Evolutionary conservation across 2,797 vertebrate genomes (phyloP).

Genomic region (Phylloscopus collybita): DNA sequence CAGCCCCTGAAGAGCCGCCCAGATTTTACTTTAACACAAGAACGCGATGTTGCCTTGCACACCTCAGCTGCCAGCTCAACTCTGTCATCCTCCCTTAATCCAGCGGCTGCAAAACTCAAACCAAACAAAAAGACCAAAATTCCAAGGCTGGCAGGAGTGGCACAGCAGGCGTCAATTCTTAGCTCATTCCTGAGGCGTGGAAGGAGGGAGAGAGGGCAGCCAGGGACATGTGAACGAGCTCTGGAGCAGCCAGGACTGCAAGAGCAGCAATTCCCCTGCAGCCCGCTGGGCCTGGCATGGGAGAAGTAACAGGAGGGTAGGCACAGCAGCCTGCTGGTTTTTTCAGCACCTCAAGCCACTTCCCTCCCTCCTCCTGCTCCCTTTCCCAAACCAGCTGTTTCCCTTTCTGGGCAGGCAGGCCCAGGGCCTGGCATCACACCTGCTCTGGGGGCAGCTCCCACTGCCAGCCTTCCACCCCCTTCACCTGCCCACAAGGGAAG

Average conservation of each 20-base stretch:
- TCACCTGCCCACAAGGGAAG: neutral
- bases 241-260: neutral
- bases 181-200: neutral
- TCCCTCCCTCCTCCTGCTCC: neutral
- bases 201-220: slow-evolving; percentile 19
- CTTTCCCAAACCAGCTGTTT: neutral
- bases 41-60: neutral
- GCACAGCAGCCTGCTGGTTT: neutral
- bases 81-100: neutral
- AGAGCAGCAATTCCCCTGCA: neutral
- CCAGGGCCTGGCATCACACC: neutral
- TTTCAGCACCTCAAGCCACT: neutral
- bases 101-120: neutral
- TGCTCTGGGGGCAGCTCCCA: neutral
- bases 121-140: neutral
- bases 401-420: neutral
- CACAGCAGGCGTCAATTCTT: neutral
- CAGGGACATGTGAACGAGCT: neutral
- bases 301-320: neutral
- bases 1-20: neutral
- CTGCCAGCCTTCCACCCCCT: neutral
- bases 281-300: neutral
- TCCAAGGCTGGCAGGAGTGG: neutral
- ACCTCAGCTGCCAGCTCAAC: neutral
- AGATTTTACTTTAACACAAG: accelerated